Conservation (phyloP, 2,888 invertebrate species). For the Parnassius apollo region DNA sequence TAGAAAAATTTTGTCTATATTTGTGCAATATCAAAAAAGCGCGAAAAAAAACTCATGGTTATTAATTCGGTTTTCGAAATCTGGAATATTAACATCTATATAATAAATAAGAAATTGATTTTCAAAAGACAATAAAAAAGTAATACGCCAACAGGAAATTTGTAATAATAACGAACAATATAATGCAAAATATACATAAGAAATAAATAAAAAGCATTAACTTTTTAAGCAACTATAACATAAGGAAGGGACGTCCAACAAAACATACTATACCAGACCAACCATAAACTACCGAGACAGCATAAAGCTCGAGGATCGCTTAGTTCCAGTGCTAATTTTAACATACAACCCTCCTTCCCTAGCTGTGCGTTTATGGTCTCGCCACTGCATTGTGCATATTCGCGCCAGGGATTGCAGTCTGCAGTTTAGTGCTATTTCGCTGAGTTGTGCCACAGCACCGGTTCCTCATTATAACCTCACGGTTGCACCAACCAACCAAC, state of each 20-base stretch:
- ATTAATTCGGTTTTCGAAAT: no score
- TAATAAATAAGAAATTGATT: no score
- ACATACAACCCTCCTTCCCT: slow-evolving; percentile 1
- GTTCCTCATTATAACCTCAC: slow-evolving; percentile 12
- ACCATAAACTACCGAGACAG: slow-evolving; percentile 2
- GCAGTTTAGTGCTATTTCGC: slow-evolving; percentile 16
- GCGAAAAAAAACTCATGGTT: no score
- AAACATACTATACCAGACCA: background rate
- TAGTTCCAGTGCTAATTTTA: slow-evolving; percentile 20
- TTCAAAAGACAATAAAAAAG: no score
- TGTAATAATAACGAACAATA: no score
- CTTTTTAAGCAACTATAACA: no score
- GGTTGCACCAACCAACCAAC: background rate
- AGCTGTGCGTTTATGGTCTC: slow-evolving; percentile 29
- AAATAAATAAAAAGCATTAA: no score
- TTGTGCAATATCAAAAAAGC: no score
- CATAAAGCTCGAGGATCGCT: background rate
- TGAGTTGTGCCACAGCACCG: slow-evolving; percentile 8
- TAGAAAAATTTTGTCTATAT: no score
- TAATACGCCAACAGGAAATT: no score
- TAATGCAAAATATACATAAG: no score
- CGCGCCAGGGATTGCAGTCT: slow-evolving; percentile 28
- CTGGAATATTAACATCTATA: no score
- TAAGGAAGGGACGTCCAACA: background rate
- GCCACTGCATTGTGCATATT: slow-evolving; percentile 29